These are phyloP conservation scores for Sebastes baramenuke DNA, from an alignment of 2,797 vertebrate species.

Conservation along the genomic window DNA sequence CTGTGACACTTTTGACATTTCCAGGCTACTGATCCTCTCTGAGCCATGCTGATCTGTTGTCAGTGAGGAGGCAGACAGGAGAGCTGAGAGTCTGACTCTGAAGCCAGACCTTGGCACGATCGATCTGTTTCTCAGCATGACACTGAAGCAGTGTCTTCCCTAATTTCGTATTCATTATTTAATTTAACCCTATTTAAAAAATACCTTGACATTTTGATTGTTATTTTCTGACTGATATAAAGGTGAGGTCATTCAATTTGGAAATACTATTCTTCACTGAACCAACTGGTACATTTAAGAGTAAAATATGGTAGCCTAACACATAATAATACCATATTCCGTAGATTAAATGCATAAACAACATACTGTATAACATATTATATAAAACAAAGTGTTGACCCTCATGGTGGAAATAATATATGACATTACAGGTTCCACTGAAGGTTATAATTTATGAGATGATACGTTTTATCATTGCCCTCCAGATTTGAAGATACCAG, in stretches of 20 bases:
- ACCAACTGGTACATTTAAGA: not conserved
- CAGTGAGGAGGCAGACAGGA: constrained; percentile 35
- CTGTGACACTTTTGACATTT: constrained; percentile 64
- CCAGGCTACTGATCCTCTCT: constrained; percentile 55
- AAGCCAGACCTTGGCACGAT: constrained; percentile 8
- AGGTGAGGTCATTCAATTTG: not conserved
- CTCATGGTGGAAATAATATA: not conserved
- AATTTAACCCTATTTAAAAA: not conserved
- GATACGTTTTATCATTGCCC: constrained; percentile 47
- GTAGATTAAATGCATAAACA: not conserved
- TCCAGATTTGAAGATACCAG: constrained; percentile 49
- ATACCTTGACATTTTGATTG: constrained; percentile 14
- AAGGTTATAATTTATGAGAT: constrained; percentile 33
- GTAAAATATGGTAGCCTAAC: not conserved
- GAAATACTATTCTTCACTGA: not conserved
- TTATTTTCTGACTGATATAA: not conserved
- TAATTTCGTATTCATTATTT: constrained; percentile 7
- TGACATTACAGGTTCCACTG: constrained; percentile 13
- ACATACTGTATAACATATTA: not conserved
- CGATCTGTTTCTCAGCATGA: constrained; percentile 27
- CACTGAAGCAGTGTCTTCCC: not conserved
- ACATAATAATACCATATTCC: not conserved
- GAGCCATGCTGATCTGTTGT: constrained; percentile 51
- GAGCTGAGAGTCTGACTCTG: constrained; percentile 12
- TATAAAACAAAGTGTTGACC: not conserved